Evolutionary conservation across 2,797 vertebrate species (phyloP), one percentile per base, ranked within the genome.

Genomic region (Poeciliopsis paucimaculata): DNA sequence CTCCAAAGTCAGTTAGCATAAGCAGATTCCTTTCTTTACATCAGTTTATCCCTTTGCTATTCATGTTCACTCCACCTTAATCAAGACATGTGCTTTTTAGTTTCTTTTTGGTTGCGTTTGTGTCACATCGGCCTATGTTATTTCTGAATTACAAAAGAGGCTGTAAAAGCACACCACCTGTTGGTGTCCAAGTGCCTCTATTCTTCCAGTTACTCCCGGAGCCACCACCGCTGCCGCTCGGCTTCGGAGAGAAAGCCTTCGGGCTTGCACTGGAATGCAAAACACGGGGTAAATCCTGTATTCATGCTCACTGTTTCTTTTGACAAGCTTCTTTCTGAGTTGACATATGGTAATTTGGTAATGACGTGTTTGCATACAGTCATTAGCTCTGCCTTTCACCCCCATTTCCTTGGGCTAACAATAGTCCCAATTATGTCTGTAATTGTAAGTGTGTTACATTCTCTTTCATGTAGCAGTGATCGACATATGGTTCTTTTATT

Each of bases 111-210:
- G 34, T 64, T 2, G 60, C 68, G 18, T 84, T 77, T 60, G 72
- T 60, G 71, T 81, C 72, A 70, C 78, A 83, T 87, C 83, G 70
- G 84, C 87, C 84, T 81, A 60, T 83, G 77, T 72, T 80, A 76
- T 81, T 83, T 74, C 81, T 80, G 62, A 85, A 87, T 87, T 88
- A 84, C 88, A 91, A 91, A 87, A 85, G 86, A 90, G 91, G 88
- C 92, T 89, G 94, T 92, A 94, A 94, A 95, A 95, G 91, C 88
- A 95, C 95, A 94, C 95, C 95, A 96, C 95, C 95, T 95, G 95
- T 96, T 96, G 94, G 94, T 94, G 89, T 94, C 90, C 87, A 26
- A 92, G 89, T 91, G 91, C 91, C 91, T 94, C 88, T 93, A 82
- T 93, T 91, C 87, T 86, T 90, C 89, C 84, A 60, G 78, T 92